Conservation (phyloP, 2,797 vertebrate genomes). For the Platyrinchus mystaceus region DNA sequence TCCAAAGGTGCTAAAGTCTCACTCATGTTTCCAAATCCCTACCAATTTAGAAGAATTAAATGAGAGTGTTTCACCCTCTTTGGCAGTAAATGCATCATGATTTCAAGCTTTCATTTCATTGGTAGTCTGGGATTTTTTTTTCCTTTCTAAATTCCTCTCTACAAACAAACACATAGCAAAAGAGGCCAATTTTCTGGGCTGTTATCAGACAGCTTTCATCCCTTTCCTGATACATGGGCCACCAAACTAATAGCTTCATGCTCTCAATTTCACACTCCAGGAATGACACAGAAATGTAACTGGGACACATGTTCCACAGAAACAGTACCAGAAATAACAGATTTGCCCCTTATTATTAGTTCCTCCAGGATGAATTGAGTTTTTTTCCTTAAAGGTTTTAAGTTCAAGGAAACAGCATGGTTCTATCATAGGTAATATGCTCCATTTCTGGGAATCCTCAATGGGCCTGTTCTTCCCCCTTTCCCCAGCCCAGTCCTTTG, state of each 20-base stretch:
- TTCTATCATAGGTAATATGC: not conserved
- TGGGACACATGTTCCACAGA: not conserved
- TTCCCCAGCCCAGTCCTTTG: not conserved
- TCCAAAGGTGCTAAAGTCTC: not conserved
- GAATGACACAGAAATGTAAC: not conserved
- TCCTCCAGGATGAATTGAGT: not conserved
- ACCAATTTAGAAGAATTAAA: not conserved
- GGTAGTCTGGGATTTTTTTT: not conserved
- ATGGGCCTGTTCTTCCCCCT: not conserved
- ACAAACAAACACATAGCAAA: not conserved
- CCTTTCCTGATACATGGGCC: not conserved
- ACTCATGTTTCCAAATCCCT: not conserved
- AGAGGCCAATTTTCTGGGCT: not conserved
- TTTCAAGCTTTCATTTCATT: not conserved
- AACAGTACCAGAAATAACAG: not conserved
- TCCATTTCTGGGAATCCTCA: not conserved
- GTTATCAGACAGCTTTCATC: conserved; percentile 2
- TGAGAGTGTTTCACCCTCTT: not conserved
- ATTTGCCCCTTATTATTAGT: not conserved
- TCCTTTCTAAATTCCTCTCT: not conserved
- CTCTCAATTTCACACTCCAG: conserved; percentile 4
- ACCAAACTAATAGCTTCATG: conserved; percentile 1
- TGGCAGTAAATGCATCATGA: not conserved
- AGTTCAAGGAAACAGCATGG: not conserved
- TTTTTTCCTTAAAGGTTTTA: not conserved